Percentiles rank a stretch among this genome's conserved stretches.
These are phyloP conservation scores for Diplosoma virens DNA, from an alignment of 23 tunicate species.

Conservation along the genomic window DNA sequence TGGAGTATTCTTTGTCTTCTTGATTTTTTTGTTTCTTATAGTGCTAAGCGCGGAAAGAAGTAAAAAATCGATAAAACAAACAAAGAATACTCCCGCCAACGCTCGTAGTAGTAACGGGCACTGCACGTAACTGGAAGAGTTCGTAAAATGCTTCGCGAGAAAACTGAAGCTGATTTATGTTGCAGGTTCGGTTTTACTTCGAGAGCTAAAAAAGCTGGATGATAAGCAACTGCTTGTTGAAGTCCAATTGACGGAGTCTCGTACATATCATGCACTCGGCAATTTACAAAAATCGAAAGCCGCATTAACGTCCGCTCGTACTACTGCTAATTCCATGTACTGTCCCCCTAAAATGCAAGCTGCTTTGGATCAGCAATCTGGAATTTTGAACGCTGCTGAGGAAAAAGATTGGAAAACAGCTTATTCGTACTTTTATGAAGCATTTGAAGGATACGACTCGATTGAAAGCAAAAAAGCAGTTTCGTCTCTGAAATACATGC, in stretches of 20 bases:
- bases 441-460: conserved; percentile 98
- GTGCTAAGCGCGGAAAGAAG: no score
- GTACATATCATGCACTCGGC: conserved; percentile 96
- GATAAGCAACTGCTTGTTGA: conserved; percentile 96
- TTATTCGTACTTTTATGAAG: conserved; percentile 97
- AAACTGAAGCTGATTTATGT: no score
- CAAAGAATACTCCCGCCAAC: no score
- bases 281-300: conserved; percentile 98
- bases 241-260: conserved; percentile 92
- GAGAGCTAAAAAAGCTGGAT: conserved; percentile 94
- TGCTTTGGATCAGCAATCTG: conserved; percentile 93
- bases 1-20: no score
- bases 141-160: no score
- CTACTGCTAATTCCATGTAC: conserved; percentile 99
- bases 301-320: conserved; percentile 95
- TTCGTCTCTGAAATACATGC: conserved; percentile 87
- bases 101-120: no score
- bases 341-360: conserved; percentile 99
- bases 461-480: conserved; percentile 94
- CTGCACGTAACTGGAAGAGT: no score
- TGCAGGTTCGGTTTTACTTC: conserved; percentile 64
- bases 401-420: conserved; percentile 99
- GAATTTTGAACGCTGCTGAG: conserved; percentile 97
- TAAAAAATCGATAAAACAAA: no score
- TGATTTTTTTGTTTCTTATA: no score